These are phyloP conservation scores for Drosophila cognata DNA, from an alignment of 2,888 invertebrate genomes.

Conservation along the genomic window DNA sequence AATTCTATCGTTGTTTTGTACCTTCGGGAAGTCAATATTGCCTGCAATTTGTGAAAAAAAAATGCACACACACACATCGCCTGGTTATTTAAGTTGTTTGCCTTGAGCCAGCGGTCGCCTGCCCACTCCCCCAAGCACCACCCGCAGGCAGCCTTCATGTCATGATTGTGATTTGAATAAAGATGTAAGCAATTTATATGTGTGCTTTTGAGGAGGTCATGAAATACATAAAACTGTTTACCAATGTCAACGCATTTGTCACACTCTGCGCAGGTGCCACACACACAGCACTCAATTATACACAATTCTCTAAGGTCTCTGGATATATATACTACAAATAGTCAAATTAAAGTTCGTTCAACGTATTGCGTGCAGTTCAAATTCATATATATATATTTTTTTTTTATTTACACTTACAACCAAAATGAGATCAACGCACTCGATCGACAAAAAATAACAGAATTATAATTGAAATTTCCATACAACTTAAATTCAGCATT, in stretches of 20 bases:
- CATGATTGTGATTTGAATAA: conserved; percentile 61
- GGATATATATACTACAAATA: not conserved
- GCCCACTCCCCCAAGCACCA: conserved; percentile 5
- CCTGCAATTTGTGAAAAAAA: conserved; percentile 3
- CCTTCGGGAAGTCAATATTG: conserved; percentile 28
- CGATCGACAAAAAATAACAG: conserved; percentile 29
- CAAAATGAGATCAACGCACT: conserved; percentile 51
- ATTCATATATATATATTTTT: not conserved
- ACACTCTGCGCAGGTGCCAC: conserved; percentile 34
- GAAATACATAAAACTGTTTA: conserved; percentile 41
- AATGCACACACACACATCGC: not conserved
- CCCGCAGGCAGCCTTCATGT: conserved; percentile 11
- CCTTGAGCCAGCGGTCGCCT: conserved; percentile 49
- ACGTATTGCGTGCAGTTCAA: conserved; percentile 58
- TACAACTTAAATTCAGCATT: conserved; percentile 1
- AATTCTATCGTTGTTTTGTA: conserved; percentile 28
- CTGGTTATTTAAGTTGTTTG: conserved; percentile 56
- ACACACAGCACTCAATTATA: not conserved
- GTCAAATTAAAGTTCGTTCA: conserved; percentile 64
- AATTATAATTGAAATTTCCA: conserved; percentile 27
- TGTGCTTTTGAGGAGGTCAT: conserved; percentile 37
- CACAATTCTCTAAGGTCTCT: conserved; percentile 10
- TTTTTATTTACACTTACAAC: not conserved
- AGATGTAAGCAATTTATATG: conserved; percentile 50
- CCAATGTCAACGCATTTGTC: conserved; percentile 59